Evolutionary conservation across 2,113 vertebrate species (phyloP).

Genomic region (Cercopithecus mona): DNA sequence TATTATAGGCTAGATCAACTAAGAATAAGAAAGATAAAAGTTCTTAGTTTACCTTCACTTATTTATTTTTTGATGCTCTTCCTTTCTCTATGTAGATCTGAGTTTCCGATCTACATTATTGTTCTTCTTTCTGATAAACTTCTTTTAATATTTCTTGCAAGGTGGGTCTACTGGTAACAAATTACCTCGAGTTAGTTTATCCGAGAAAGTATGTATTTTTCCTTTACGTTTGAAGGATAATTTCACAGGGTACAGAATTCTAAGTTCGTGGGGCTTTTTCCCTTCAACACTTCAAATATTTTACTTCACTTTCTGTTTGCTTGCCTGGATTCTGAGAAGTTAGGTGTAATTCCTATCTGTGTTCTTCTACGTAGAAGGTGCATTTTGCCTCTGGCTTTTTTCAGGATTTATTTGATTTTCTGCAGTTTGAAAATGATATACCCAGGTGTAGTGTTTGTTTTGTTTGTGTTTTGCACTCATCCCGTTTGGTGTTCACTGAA

Average conservation of each 20-base stretch:
- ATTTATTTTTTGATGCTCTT: neutral
- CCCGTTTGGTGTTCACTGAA: neutral
- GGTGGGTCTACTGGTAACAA: neutral
- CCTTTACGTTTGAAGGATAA: neutral
- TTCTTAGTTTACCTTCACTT: neutral
- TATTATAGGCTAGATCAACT: neutral
- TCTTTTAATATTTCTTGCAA: neutral
- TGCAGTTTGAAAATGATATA: neutral
- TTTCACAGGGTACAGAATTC: neutral
- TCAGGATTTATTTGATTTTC: neutral
- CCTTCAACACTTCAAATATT: neutral
- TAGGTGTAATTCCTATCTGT: neutral
- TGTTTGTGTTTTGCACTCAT: neutral
- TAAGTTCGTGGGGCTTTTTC: neutral
- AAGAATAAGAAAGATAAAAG: neutral
- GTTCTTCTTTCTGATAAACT: neutral
- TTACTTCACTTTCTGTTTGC: neutral
- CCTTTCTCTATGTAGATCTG: neutral
- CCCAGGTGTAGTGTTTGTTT: neutral
- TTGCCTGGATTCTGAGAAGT: neutral
- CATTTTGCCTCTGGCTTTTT: neutral
- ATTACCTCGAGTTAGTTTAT: neutral
- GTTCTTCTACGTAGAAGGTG: neutral
- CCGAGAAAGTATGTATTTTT: neutral
- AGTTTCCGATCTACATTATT: neutral